Conservation (phyloP, 2,113 vertebrate genomes). For the Sitta europaea region DNA sequence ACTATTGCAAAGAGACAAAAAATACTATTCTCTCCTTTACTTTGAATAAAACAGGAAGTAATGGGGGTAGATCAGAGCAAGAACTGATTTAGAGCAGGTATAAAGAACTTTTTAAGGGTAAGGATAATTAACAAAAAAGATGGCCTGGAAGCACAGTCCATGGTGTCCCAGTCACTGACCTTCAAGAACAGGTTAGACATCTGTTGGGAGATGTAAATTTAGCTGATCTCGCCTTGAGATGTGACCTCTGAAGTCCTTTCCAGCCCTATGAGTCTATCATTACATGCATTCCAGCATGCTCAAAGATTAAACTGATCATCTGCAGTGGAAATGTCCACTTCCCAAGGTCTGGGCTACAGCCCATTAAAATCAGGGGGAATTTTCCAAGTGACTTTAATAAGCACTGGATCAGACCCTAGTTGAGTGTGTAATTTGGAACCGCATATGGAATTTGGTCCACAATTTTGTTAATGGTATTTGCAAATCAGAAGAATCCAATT, state of each 20-base stretch:
- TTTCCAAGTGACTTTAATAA: slow-evolving; percentile 24
- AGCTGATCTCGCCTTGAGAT: neutral
- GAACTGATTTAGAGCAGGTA: neutral
- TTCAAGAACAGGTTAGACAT: slow-evolving; percentile 11
- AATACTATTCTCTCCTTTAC: neutral
- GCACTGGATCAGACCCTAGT: slow-evolving; percentile 11
- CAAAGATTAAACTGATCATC: neutral
- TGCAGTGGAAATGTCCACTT: neutral
- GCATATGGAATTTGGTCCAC: neutral
- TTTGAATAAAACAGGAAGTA: neutral
- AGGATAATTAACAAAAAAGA: neutral
- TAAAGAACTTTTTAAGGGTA: neutral
- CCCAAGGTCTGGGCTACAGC: neutral
- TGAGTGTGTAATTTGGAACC: slow-evolving; percentile 22
- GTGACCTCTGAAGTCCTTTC: slow-evolving; percentile 8
- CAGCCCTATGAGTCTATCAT: neutral
- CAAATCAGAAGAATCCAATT: slow-evolving; percentile 8
- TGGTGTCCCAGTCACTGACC: neutral
- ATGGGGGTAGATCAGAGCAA: neutral
- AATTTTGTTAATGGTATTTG: slow-evolving; percentile 3
- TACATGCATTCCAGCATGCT: neutral
- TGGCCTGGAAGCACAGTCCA: neutral
- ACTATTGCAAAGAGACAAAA: neutral
- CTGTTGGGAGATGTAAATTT: neutral
- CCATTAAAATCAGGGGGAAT: neutral